These are phyloP conservation scores for Poeciliopsis occidentalis DNA, from an alignment of 2,113 vertebrate species.

Conservation along the genomic window DNA sequence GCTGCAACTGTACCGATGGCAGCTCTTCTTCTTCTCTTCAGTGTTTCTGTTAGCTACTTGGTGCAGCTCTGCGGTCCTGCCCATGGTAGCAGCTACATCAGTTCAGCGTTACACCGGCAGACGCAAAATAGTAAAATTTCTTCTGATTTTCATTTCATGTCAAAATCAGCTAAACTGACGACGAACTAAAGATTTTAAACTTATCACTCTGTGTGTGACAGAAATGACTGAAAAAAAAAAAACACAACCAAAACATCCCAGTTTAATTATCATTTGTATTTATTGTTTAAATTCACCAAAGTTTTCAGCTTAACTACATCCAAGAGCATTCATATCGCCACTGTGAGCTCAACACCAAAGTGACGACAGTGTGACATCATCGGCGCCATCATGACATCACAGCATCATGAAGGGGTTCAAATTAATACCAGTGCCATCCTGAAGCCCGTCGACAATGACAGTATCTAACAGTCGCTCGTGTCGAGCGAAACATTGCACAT, in stretches of 20 bases:
- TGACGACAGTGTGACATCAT: constrained; percentile 66
- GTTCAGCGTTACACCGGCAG: no score
- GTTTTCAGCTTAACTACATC: constrained; percentile 70
- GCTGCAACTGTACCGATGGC: no score
- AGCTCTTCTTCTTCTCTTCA: no score
- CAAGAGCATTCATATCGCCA: constrained; percentile 66
- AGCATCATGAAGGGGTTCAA: constrained; percentile 52
- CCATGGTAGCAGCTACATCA: no score
- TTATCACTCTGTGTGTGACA: not conserved
- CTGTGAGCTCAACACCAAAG: constrained; percentile 34
- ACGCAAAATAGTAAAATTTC: not conserved
- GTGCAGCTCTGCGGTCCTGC: no score
- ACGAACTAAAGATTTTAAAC: not conserved
- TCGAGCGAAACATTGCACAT: constrained; percentile 69
- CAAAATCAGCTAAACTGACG: not conserved
- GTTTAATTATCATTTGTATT: constrained; percentile 59
- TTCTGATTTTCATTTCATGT: not conserved
- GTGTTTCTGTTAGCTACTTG: no score
- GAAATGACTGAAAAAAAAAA: not conserved
- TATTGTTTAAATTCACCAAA: constrained; percentile 78
- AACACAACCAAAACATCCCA: not conserved
- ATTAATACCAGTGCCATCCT: constrained; percentile 35
- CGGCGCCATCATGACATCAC: constrained; percentile 47
- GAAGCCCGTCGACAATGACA: constrained; percentile 41
- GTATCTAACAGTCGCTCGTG: constrained; percentile 48